Evolutionary conservation across 2,113 vertebrate genomes (phyloP).

Genomic region (Onychostoma macrolepis): DNA sequence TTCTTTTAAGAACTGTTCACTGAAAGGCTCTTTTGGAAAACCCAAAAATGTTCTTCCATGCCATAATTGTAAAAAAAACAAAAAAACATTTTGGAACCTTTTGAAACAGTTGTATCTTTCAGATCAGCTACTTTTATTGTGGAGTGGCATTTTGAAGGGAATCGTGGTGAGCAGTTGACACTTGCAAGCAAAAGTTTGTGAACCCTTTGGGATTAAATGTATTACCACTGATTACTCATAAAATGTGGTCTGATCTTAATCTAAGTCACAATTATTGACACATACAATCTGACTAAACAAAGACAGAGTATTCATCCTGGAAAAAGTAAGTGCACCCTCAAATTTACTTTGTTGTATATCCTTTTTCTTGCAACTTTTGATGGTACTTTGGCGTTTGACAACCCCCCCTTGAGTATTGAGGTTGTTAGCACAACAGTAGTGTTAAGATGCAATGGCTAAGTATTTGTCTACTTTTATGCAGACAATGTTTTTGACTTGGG

Average conservation of each 20-base stretch:
- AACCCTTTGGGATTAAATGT: neutral
- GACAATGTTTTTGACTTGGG: neutral
- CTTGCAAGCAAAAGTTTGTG: neutral
- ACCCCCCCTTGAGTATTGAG: neutral
- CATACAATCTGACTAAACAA: neutral
- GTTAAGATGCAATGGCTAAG: neutral
- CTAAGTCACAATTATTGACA: neutral
- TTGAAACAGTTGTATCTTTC: neutral
- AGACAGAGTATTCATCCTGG: neutral
- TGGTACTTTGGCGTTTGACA: neutral
- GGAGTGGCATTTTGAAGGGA: neutral
- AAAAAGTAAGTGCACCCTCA: neutral
- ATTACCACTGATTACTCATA: neutral
- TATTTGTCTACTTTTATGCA: neutral
- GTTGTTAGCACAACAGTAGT: neutral
- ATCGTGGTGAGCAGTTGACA: neutral
- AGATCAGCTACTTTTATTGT: neutral
- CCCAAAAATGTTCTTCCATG: neutral
- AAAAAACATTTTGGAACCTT: neutral
- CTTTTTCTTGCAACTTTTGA: neutral
- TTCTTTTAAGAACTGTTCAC: too few species aligned
- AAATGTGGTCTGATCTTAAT: neutral
- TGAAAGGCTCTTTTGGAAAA: too few species aligned
- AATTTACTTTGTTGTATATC: neutral
- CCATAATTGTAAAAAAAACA: neutral